A percentile compares a stretch with the other conserved stretches of the same genome.
phyloP scores from a whole-genome alignment of 2,888 invertebrate genomes.

The Lissocephala sabroskyi region DNA sequence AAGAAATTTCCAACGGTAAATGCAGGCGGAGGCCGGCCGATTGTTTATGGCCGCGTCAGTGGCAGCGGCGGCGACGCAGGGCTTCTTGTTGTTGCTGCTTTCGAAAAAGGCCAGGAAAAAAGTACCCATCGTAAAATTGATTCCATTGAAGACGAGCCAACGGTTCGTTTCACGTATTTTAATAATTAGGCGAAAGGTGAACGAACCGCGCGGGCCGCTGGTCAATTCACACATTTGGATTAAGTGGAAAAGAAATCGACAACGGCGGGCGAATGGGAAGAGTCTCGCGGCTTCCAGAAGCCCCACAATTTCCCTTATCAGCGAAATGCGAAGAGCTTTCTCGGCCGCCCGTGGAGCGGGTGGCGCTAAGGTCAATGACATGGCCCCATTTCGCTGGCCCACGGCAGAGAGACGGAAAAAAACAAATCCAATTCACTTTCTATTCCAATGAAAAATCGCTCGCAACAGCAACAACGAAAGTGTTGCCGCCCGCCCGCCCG shows the following conservation, averaged over 20 bases:
- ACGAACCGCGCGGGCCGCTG: constrained; percentile 36
- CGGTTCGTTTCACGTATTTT: constrained; percentile 55
- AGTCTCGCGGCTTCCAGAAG: not conserved
- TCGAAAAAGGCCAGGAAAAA: constrained; percentile 9
- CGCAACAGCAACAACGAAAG: constrained; percentile 54
- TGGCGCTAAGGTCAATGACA: constrained; percentile 62
- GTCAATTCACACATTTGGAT: constrained; percentile 51
- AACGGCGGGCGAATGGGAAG: constrained; percentile 22
- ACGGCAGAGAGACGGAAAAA: constrained; percentile 23
- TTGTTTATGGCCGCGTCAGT: constrained; percentile 34
- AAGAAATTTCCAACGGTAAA: constrained; percentile 71
- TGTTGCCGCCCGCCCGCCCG: constrained; percentile 30
- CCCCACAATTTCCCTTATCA: not conserved
- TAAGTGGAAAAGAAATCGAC: constrained; percentile 51
- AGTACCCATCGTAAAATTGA: constrained; percentile 62
- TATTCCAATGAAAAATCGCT: constrained; percentile 63
- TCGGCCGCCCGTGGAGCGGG: constrained; percentile 37
- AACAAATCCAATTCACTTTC: constrained; percentile 63
- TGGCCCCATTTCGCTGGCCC: constrained; percentile 52
- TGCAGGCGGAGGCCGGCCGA: constrained; percentile 30
- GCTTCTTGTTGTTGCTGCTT: constrained; percentile 41
- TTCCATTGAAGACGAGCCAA: constrained; percentile 54
- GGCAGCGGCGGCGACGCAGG: constrained; percentile 28
- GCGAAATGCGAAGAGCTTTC: constrained; percentile 40
- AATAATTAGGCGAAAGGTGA: constrained; percentile 66